A percentile compares a stretch with the other conserved stretches of the same genome.
phyloP scores from a whole-genome alignment of 2,888 invertebrate genomes.

The Portevinia maculata region DNA sequence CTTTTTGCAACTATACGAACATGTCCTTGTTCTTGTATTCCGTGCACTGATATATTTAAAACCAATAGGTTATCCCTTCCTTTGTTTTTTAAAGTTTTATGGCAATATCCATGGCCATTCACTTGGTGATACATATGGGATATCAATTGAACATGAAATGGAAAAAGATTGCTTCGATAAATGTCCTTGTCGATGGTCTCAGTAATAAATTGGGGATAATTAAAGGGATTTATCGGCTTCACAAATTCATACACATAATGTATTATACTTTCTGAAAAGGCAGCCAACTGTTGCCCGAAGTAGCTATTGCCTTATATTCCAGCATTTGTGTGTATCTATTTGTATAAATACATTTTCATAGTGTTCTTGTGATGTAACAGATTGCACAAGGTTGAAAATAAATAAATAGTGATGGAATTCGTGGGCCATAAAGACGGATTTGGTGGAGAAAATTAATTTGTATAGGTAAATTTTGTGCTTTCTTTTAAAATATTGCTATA shows the following conservation, averaged over 20 bases:
- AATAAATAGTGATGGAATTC: too few relatives aligned
- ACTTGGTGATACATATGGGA: constrained; percentile 31
- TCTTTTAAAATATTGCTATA: too few relatives aligned
- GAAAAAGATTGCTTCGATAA: constrained; percentile 45
- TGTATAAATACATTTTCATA: too few relatives aligned
- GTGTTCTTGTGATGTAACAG: too few relatives aligned
- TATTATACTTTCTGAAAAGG: background rate
- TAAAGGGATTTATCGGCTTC: constrained; percentile 23
- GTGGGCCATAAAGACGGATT: too few relatives aligned
- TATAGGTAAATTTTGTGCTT: too few relatives aligned
- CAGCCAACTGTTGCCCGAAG: constrained; percentile 26
- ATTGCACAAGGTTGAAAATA: too few relatives aligned
- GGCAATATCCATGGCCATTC: constrained; percentile 19
- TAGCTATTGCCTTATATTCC: background rate
- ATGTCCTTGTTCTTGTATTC: background rate
- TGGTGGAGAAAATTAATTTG: too few relatives aligned
- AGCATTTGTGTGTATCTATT: too few relatives aligned
- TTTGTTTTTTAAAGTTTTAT: constrained; percentile 4
- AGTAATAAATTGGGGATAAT: constrained; percentile 31
- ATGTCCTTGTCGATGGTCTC: constrained; percentile 26
- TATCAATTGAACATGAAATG: constrained; percentile 68
- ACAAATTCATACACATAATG: background rate
- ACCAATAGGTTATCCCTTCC: background rate
- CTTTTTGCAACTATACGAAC: background rate
- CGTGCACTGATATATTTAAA: background rate